Evolutionary conservation across 2,888 invertebrate genomes (phyloP).

Genomic region (Caenorhabditis macrosperma): DNA sequence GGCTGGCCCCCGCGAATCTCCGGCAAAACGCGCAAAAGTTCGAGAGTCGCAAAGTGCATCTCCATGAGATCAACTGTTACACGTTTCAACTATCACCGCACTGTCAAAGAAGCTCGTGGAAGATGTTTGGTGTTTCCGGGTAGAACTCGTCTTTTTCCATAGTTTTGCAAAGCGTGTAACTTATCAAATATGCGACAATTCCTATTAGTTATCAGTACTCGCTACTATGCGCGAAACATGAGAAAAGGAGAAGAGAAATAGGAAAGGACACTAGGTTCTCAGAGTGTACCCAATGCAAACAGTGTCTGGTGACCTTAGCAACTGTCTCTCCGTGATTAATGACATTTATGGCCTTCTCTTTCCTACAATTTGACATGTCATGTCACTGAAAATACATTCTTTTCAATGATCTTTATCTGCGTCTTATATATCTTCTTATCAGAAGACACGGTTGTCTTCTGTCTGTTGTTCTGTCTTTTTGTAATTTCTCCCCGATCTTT

Average conservation of each 20-base stretch:
- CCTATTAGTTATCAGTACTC: too few relatives aligned
- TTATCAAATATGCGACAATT: too few relatives aligned
- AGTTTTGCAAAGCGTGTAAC: too few relatives aligned
- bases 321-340: background rate
- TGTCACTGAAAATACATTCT: background rate
- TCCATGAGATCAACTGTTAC: too few relatives aligned
- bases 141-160: background rate
- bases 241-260: too few relatives aligned
- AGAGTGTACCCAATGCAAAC: constrained; percentile 31
- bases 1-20: background rate
- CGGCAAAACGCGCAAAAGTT: background rate
- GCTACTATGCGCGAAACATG: too few relatives aligned
- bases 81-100: background rate
- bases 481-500: constrained; percentile 9
- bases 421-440: background rate
- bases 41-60: constrained; percentile 1
- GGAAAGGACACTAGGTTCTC: background rate
- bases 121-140: background rate
- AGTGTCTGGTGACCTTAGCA: constrained; percentile 4
- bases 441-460: background rate
- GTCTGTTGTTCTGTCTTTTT: constrained; percentile 17
- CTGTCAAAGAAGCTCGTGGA: background rate
- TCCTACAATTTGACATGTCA: background rate
- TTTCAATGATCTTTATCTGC: background rate
- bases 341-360: background rate